Evolutionary conservation across 2,797 vertebrate species (phyloP), one percentile per base, ranked within the genome.

Genomic region (Acanthurus leucopareius): DNA sequence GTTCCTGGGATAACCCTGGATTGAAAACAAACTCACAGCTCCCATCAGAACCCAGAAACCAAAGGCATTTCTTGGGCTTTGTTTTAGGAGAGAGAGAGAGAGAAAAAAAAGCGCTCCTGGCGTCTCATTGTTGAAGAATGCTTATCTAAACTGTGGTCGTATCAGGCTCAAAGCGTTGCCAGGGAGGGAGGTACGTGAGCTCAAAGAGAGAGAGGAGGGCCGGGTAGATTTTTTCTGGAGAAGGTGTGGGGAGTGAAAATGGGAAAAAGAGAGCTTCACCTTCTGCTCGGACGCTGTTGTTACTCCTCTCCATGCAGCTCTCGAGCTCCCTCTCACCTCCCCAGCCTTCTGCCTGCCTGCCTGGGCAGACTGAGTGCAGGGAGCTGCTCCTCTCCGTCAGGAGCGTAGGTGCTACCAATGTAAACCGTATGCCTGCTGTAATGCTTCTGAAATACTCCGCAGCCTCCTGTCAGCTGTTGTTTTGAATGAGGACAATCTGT

Each of bases 1-100:
- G 87, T 93, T 95, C 88, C 77, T 83, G 84, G 88, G 91, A 94
- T 93, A 92, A 93, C 90, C 92, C 86, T 82, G 88, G 91, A 93
- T 92, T 92, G 88, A 95, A 94, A 94, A 92, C 93, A 95, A 94
- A 94, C 92, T 88, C 67, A n/a, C 84, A 56, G 80, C 91, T 93
- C 88, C 80, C 88, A 86, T 93, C 90, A 83, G 81, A 88, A 75
- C 66, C 72, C 79, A 88, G 76, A 89, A 89, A 85, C 89, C 77
- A 82, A 83, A 90, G 87, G 90, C 79, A 77, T 90, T 92, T 86
- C 80, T 83, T 22, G 45, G 17, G 80, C 85, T 87, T 86, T 80
- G 84, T 85, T 81, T 86, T 40, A 86, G 84, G 76, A 84, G 82
- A 75, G 69, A 57, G 25, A 64, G 45, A 0, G 13, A 7, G 14